These are phyloP conservation scores for Bombus sibiricus DNA, from an alignment of 1,140 invertebrate species.

Conservation along the genomic window DNA sequence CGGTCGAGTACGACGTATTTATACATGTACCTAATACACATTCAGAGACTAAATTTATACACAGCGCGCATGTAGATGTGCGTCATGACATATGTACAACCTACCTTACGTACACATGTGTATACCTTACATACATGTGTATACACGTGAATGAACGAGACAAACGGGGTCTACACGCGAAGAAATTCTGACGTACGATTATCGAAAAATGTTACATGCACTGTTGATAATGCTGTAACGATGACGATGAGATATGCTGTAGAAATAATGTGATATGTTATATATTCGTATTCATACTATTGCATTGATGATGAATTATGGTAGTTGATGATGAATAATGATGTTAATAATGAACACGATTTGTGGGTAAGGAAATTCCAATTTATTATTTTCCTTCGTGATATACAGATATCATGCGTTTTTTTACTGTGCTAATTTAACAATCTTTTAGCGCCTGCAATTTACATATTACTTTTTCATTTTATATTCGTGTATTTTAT, in stretches of 20 bases:
- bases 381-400: conserved; percentile 55
- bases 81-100: conserved; percentile 1
- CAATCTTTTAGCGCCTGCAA: conserved; percentile 21
- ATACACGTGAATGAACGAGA: conserved; percentile 46
- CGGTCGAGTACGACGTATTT: conserved; percentile 1
- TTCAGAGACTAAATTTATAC: background rate
- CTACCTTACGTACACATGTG: conserved; percentile 6
- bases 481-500: conserved; percentile 22
- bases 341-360: conserved; percentile 64
- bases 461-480: conserved; percentile 11
- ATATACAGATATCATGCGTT: conserved; percentile 6
- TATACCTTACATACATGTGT: background rate
- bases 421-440: conserved; percentile 38
- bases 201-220: conserved; percentile 46
- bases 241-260: conserved; percentile 54
- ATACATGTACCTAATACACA: background rate
- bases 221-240: conserved; percentile 57
- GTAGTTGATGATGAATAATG: conserved; percentile 61
- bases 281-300: conserved; percentile 60
- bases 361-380: conserved; percentile 69
- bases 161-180: conserved; percentile 52
- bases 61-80: conserved; percentile 4
- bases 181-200: conserved; percentile 44
- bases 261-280: conserved; percentile 43
- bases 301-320: conserved; percentile 63